phyloP scores from a whole-genome alignment of 1,140 invertebrate species.

The Tenebrio molitor region DNA sequence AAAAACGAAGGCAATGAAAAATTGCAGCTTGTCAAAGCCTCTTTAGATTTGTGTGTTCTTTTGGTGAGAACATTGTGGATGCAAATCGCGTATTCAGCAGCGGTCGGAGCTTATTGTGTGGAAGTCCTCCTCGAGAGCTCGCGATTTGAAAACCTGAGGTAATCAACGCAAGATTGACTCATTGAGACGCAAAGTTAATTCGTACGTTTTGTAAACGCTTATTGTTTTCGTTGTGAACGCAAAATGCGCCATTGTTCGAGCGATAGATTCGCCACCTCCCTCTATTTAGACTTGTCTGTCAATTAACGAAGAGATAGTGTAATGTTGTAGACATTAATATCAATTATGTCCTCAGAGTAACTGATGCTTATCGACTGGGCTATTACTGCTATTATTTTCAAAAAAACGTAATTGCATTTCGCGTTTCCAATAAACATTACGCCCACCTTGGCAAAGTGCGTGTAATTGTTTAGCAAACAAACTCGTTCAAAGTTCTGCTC shows the following conservation, averaged over 20 bases:
- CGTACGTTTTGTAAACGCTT: not conserved
- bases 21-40: slow-evolving; percentile 1
- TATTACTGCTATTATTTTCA: not conserved
- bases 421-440: slow-evolving; percentile 8
- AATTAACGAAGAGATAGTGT: slow-evolving; percentile 6
- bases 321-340: slow-evolving; percentile 3
- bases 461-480: slow-evolving; percentile 22
- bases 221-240: not conserved
- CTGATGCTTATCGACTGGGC: not conserved
- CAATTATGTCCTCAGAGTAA: not conserved
- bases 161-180: slow-evolving; percentile 18
- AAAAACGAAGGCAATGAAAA: slow-evolving; percentile 25
- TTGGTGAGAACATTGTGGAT: slow-evolving; percentile 22
- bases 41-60: slow-evolving; percentile 24
- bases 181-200: not conserved
- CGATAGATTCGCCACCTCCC: not conserved
- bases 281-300: not conserved
- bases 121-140: slow-evolving; percentile 32
- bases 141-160: slow-evolving; percentile 21
- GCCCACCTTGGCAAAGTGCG: slow-evolving; percentile 20
- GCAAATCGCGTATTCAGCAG: slow-evolving; percentile 35
- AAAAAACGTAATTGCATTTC: slow-evolving; percentile 1
- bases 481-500: slow-evolving; percentile 9
- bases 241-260: not conserved
- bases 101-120: slow-evolving; percentile 24